Evolutionary conservation across 1,140 invertebrate genomes (phyloP).

Genomic region (Eufriesea mexicana): DNA sequence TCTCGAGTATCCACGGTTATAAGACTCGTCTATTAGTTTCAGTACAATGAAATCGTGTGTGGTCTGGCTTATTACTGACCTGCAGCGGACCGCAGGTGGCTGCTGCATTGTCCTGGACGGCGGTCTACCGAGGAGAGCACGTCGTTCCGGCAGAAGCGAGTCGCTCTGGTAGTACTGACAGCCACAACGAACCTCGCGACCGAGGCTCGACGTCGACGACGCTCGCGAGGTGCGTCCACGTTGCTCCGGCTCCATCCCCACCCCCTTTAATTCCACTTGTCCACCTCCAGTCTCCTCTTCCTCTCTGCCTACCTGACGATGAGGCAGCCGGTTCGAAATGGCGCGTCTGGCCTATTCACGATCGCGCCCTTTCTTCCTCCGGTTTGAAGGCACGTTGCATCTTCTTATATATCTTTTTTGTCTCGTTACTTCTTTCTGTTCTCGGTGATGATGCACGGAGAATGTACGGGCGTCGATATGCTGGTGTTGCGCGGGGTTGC

Average conservation of each 20-base stretch:
- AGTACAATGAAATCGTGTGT: neutral
- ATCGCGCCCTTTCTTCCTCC: conserved; percentile 18
- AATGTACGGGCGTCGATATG: too few species aligned
- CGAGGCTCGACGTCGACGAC: conserved; percentile 85
- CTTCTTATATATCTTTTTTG: too few species aligned
- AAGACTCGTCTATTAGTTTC: neutral
- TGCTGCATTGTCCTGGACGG: conserved; percentile 70
- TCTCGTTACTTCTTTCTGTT: neutral
- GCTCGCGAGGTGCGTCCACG: conserved; percentile 81
- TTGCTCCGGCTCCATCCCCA: conserved; percentile 76
- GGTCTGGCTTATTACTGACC: conserved; percentile 62
- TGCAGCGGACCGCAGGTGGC: conserved; percentile 64
- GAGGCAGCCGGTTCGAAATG: neutral
- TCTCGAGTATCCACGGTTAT: neutral
- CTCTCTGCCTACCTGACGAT: conserved; percentile 39
- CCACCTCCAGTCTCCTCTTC: conserved; percentile 57
- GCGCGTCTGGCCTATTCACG: conserved; percentile 24
- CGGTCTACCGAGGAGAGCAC: conserved; percentile 83
- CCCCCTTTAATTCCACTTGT: conserved; percentile 54
- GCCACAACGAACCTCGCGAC: conserved; percentile 89
- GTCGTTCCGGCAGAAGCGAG: conserved; percentile 88
- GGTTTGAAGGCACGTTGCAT: neutral
- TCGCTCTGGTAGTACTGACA: conserved; percentile 92
- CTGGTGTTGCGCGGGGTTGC: neutral
- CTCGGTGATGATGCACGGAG: neutral